Evolutionary conservation across 2,888 invertebrate genomes (phyloP).

Genomic region (Petrolisthes cinctipes): DNA sequence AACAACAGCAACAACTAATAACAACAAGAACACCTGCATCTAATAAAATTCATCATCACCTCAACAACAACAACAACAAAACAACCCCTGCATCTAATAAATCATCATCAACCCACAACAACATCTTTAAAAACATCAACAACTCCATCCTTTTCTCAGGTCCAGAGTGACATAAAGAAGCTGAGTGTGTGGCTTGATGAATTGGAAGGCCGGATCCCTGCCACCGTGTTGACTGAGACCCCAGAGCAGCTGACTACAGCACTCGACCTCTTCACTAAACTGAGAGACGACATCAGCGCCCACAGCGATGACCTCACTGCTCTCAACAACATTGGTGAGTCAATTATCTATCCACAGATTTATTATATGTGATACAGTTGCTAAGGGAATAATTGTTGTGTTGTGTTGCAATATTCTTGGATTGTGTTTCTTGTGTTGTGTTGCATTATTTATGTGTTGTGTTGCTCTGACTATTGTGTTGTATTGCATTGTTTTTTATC

Average conservation of each 20-base stretch:
- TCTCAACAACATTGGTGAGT: constrained; percentile 52
- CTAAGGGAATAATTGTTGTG: not conserved
- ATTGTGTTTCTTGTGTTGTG: not conserved
- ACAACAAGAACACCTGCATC: not conserved
- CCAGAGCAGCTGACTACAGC: constrained; percentile 34
- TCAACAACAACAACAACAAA: not conserved
- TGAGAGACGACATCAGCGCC: constrained; percentile 37
- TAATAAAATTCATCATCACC: not conserved
- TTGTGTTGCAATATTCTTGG: not conserved
- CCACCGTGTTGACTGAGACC: constrained; percentile 69
- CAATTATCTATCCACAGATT: not conserved
- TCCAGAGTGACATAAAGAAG: constrained; percentile 74
- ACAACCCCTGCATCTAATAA: not conserved
- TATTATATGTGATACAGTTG: not conserved
- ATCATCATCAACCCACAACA: not conserved
- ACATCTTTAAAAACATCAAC: too few relatives aligned
- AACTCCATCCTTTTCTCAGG: constrained; percentile 56
- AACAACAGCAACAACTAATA: not conserved
- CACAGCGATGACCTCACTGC: constrained; percentile 34
- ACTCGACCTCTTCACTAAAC: not conserved
- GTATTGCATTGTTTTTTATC: not conserved
- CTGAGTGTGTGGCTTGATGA: constrained; percentile 77
- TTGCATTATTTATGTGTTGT: not conserved
- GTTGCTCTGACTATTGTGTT: not conserved
- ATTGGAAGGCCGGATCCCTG: constrained; percentile 77